phyloP scores from a whole-genome alignment of 1,140 invertebrate genomes.

The Microplitis mediator region DNA sequence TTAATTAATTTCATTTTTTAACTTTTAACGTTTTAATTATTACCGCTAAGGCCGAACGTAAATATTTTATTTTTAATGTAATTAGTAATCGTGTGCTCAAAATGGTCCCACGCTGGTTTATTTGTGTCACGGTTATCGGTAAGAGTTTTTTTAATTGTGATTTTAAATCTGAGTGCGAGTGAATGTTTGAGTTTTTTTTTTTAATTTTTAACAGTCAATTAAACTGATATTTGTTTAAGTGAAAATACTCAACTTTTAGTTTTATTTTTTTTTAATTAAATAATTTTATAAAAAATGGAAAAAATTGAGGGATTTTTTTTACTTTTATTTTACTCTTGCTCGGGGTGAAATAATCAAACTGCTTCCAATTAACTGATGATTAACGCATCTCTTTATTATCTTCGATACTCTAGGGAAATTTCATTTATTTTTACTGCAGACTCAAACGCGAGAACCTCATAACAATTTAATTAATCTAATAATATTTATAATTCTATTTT shows the following conservation, averaged over 20 bases:
- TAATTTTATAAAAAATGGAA: neutral
- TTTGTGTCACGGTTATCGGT: slow-evolving; percentile 35
- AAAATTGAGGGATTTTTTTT: neutral
- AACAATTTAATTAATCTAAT: no score
- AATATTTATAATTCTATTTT: no score
- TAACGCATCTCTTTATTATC: neutral
- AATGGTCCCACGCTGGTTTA: slow-evolving; percentile 30
- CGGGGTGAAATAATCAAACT: neutral
- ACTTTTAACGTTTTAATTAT: neutral
- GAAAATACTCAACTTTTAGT: neutral
- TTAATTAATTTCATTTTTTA: slow-evolving; percentile 2
- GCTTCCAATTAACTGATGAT: neutral
- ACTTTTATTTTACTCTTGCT: no score
- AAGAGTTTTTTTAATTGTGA: neutral
- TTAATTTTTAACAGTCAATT: no score
- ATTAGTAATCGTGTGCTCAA: slow-evolving; percentile 8
- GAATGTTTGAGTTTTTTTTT: no score
- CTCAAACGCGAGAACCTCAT: neutral
- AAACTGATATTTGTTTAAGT: no score
- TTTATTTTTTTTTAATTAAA: neutral
- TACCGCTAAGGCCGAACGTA: neutral
- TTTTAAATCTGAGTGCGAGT: neutral
- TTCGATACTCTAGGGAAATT: slow-evolving; percentile 10
- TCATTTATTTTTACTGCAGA: neutral
- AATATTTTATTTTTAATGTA: neutral